Base-by-base conservation (phyloP, 1,140 invertebrate genomes). In the Drosophila sturtevanti region DNA sequence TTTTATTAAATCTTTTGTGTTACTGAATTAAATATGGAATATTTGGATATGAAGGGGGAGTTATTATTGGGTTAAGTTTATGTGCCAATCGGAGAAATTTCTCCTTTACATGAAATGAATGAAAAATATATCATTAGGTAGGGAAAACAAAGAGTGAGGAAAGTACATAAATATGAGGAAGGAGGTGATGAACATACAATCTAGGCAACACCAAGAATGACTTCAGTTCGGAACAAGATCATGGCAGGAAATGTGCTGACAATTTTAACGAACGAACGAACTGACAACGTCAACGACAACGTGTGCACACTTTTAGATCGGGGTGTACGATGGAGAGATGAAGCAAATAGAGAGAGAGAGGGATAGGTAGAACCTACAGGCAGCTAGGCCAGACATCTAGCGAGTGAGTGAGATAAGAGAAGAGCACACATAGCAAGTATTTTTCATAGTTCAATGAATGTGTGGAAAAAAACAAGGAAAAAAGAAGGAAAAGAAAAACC, bases 361-460 rank as follows among this genome's bases (percentile, higher is more conserved):
- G 41, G 16, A 48, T 18, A 35, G 34, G 11, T 11, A 35, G 10
- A 35, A 44, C 41, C 14, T 14, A 48, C 16, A 48, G 41, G 41
- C 41, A 48, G 41, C 41, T 48, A 48, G 41, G 10, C 41, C 16
- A 48, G 16, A 48, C 41, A 48, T 16, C 41, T 48, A 48, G 41
- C 41, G 35, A 34, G 54, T 16, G 5, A 31, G 52, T 55, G 52
- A 55, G 52, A 24, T 31, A 55, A 55, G 24, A 56, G 54, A 18
- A 56, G 27, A 55, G 27, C n/a, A 10, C 6, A 34, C n/a, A n/a
- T n/a, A 34, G 54, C 54, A 34, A 55, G 54, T 56, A 34, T 31
- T 56, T 34, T 56, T 56, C 54, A 56, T 56, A 56, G 54, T 56
- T 56, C 54, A 56, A 35, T 56, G 54, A 56, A 34, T 56, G 54